These are phyloP conservation scores for Acomys russatus DNA, from an alignment of 2,797 vertebrate genomes.

Conservation along the genomic window DNA sequence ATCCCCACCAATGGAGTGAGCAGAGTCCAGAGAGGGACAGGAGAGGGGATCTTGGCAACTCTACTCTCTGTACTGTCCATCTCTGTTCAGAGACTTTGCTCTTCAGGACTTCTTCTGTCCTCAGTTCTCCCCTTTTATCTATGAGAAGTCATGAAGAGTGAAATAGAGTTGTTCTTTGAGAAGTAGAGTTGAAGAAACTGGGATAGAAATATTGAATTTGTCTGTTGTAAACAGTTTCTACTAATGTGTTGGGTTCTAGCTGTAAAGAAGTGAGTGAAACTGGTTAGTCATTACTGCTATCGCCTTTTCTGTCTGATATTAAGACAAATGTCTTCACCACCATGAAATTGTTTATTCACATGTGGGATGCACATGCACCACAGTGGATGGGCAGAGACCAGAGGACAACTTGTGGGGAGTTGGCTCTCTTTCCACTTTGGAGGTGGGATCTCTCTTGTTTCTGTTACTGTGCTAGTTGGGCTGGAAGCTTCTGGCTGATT, in stretches of 20 bases:
- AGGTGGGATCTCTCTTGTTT: background rate
- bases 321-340: background rate
- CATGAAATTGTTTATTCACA: background rate
- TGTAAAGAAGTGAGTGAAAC: constrained; percentile 7
- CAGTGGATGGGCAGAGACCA: background rate
- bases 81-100: background rate
- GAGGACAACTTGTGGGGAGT: background rate
- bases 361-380: background rate
- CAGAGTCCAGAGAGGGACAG: background rate
- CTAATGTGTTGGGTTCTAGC: constrained; percentile 22
- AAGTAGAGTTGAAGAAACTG: constrained; percentile 17
- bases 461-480: background rate
- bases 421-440: background rate
- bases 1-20: background rate
- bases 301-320: constrained; percentile 17
- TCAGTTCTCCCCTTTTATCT: background rate
- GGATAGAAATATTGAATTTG: background rate
- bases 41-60: background rate
- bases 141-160: background rate
- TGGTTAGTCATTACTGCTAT: background rate
- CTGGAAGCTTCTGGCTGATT: background rate
- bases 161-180: constrained; percentile 43
- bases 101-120: background rate
- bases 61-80: background rate
- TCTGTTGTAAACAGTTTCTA: constrained; percentile 40